A percentile compares a stretch with the other conserved stretches of the same genome.
These are phyloP conservation scores for Oligia latruncula DNA, from an alignment of 2,888 invertebrate genomes.

Conservation along the genomic window DNA sequence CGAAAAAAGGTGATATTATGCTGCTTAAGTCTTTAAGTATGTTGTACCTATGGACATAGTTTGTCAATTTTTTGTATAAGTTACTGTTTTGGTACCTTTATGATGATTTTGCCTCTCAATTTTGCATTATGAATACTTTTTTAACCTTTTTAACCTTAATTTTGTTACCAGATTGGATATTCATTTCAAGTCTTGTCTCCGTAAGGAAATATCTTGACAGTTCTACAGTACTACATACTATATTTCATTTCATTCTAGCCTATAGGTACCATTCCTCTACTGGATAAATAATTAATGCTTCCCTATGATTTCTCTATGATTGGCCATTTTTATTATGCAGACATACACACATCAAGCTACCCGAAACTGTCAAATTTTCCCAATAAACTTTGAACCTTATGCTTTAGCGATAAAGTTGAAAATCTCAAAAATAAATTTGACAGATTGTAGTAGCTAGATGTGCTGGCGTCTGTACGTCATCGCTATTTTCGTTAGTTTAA, in stretches of 20 bases:
- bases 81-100: not conserved
- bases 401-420: no score
- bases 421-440: no score
- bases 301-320: no score
- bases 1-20: no score
- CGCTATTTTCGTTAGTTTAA: not conserved
- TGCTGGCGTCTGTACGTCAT: not conserved
- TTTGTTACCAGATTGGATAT: not conserved
- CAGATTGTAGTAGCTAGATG: no score
- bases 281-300: no score
- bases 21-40: conserved; percentile 5
- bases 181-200: not conserved
- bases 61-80: not conserved
- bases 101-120: not conserved
- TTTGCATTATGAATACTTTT: not conserved
- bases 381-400: no score
- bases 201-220: not conserved
- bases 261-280: no score
- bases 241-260: not conserved
- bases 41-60: no score
- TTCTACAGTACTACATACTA: not conserved
- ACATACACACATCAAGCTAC: no score
- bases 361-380: no score
- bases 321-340: not conserved
- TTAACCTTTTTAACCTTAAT: no score